Evolutionary conservation across 2,888 invertebrate genomes (phyloP).

Genomic region (Thymelicus acteon): DNA sequence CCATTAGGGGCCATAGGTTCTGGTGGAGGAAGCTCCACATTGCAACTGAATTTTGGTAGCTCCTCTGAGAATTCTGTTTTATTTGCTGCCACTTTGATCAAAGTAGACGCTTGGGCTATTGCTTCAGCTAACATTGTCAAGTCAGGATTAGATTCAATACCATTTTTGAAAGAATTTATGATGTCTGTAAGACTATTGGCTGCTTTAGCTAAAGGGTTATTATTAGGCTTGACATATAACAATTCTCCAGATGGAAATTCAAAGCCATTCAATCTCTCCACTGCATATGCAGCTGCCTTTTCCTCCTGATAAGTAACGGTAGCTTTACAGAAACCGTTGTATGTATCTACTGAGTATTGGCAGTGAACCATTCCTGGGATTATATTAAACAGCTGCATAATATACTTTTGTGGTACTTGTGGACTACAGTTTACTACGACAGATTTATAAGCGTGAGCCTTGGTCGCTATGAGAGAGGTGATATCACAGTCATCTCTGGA

Average conservation of each 20-base stretch:
- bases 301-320: slow-evolving; percentile 67
- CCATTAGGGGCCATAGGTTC: slow-evolving; percentile 87
- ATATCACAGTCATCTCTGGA: slow-evolving; percentile 48
- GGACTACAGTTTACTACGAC: slow-evolving; percentile 90
- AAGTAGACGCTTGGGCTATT: slow-evolving; percentile 90
- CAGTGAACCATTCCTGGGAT: slow-evolving; percentile 86
- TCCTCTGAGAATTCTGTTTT: slow-evolving; percentile 49
- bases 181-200: slow-evolving; percentile 68
- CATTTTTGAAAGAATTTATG: slow-evolving; percentile 70
- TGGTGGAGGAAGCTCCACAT: slow-evolving; percentile 88
- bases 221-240: slow-evolving; percentile 89
- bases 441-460: slow-evolving; percentile 83
- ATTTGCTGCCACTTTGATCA: slow-evolving; percentile 87
- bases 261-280: slow-evolving; percentile 94
- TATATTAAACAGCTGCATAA: slow-evolving; percentile 94
- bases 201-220: slow-evolving; percentile 67
- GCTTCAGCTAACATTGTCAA: slow-evolving; percentile 89
- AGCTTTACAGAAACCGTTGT: slow-evolving; percentile 75
- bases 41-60: slow-evolving; percentile 71
- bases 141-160: slow-evolving; percentile 73
- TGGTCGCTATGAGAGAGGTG: slow-evolving; percentile 42
- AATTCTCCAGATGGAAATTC: slow-evolving; percentile 96
- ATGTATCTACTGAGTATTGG: slow-evolving; percentile 76
- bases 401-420: slow-evolving; percentile 89
- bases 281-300: slow-evolving; percentile 85